Evolutionary conservation across 2,797 vertebrate genomes (phyloP).

Genomic region (Chaetophractus vellerosus): DNA sequence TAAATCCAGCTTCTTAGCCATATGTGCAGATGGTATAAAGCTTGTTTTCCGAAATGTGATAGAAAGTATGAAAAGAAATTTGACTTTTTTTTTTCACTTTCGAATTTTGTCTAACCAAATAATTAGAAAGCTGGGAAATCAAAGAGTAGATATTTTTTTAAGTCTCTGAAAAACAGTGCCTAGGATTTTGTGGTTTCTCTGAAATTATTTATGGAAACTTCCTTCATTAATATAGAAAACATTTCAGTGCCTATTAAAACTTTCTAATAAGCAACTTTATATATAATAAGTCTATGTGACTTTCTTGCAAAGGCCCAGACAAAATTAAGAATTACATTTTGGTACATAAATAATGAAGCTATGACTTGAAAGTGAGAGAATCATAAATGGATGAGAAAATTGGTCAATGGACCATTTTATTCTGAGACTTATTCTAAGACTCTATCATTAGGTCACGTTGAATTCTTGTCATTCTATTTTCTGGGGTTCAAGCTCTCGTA

Average conservation of each 20-base stretch:
- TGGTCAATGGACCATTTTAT: neutral
- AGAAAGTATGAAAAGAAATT: constrained; percentile 69
- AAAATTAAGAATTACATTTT: constrained; percentile 9
- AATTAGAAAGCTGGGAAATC: constrained; percentile 7
- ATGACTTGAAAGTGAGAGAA: constrained; percentile 9
- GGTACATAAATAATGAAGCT: neutral
- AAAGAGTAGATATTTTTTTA: neutral
- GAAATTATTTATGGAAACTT: constrained; percentile 1
- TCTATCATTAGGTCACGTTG: neutral
- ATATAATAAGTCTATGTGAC: neutral
- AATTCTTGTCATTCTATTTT: neutral
- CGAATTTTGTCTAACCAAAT: constrained; percentile 48
- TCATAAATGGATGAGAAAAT: constrained; percentile 38
- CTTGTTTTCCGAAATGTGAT: constrained; percentile 68
- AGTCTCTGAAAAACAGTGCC: neutral
- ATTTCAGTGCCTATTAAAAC: neutral
- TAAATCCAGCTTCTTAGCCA: constrained; percentile 16
- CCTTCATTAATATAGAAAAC: constrained; percentile 14
- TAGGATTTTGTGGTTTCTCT: neutral
- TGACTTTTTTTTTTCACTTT: constrained; percentile 20
- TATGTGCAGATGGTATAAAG: constrained; percentile 33
- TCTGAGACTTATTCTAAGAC: neutral
- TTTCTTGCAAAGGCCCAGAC: neutral
- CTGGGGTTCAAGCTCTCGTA: neutral
- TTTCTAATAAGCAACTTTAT: neutral